These are phyloP conservation scores for Bucorvus abyssinicus DNA, from an alignment of 2,797 vertebrate genomes.

Conservation along the genomic window DNA sequence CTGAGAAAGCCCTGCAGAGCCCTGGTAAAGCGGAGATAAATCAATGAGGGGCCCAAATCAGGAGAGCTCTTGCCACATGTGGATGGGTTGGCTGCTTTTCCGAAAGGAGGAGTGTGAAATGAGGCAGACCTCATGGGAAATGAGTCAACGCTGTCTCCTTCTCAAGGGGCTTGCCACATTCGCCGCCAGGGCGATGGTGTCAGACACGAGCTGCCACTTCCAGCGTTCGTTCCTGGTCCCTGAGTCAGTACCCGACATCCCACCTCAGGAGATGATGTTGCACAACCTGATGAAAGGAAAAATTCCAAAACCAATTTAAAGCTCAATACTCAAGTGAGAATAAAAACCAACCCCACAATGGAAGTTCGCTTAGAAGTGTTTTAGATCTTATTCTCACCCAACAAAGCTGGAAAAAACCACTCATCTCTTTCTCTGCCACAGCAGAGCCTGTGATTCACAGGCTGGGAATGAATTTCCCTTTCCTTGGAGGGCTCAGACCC, in stretches of 20 bases:
- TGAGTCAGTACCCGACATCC: not conserved
- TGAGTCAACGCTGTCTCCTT: not conserved
- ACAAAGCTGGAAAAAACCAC: not conserved
- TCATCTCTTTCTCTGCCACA: not conserved
- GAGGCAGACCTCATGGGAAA: not conserved
- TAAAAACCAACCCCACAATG: not conserved
- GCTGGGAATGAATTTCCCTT: not conserved
- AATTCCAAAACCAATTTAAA: not conserved
- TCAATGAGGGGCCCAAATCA: not conserved
- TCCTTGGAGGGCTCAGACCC: not conserved
- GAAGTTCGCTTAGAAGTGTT: not conserved
- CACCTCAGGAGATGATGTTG: not conserved
- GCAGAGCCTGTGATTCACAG: not conserved
- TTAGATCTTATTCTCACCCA: not conserved
- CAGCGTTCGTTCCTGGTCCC: not conserved
- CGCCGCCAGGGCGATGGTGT: not conserved
- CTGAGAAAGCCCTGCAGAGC: not conserved
- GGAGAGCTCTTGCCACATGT: not conserved
- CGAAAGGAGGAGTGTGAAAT: not conserved
- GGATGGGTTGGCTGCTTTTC: not conserved
- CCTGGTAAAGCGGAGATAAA: not conserved
- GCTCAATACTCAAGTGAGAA: not conserved
- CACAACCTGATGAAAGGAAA: not conserved
- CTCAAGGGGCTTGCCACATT: not conserved
- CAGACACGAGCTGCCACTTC: conserved; percentile 32